A percentile compares a stretch with the other conserved stretches of the same genome.
phyloP scores from a whole-genome alignment of 2,113 vertebrate species.

The Podarcis cretensis region DNA sequence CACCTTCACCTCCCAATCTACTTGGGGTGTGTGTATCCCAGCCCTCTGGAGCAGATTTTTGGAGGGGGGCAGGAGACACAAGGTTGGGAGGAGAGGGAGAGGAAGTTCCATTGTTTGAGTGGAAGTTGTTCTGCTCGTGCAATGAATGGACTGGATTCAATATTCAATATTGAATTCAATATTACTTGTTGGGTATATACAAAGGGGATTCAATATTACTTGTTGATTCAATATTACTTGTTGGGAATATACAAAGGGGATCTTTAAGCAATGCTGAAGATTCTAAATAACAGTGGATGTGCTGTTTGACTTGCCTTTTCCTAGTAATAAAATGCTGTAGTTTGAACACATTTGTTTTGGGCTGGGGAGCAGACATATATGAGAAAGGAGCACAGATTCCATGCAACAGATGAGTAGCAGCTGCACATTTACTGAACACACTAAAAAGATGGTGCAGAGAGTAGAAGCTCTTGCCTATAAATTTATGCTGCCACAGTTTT shows the following conservation, averaged over 20 bases:
- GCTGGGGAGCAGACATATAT: neutral
- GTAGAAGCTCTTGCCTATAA: neutral
- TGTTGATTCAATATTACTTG: too few relatives aligned
- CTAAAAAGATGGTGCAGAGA: neutral
- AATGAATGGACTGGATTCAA: too few relatives aligned
- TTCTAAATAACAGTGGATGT: neutral
- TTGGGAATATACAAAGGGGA: neutral
- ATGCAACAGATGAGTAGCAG: neutral
- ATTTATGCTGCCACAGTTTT: slow-evolving; percentile 8
- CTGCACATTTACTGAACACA: neutral
- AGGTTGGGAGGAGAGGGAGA: too few relatives aligned
- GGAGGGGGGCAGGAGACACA: too few relatives aligned
- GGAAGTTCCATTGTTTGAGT: too few relatives aligned
- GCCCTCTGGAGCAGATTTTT: too few relatives aligned
- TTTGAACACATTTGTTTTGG: neutral
- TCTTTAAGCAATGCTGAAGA: neutral
- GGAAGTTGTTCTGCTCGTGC: too few relatives aligned
- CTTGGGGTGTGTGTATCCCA: too few relatives aligned
- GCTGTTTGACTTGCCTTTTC: neutral
- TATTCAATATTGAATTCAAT: too few relatives aligned
- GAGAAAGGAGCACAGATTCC: neutral
- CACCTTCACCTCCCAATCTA: too few relatives aligned
- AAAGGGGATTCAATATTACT: neutral
- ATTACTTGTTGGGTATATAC: neutral
- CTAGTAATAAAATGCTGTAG: neutral